These are phyloP conservation scores for Loxodonta africana DNA, from an alignment of 2,113 vertebrate genomes.

Conservation along the genomic window DNA sequence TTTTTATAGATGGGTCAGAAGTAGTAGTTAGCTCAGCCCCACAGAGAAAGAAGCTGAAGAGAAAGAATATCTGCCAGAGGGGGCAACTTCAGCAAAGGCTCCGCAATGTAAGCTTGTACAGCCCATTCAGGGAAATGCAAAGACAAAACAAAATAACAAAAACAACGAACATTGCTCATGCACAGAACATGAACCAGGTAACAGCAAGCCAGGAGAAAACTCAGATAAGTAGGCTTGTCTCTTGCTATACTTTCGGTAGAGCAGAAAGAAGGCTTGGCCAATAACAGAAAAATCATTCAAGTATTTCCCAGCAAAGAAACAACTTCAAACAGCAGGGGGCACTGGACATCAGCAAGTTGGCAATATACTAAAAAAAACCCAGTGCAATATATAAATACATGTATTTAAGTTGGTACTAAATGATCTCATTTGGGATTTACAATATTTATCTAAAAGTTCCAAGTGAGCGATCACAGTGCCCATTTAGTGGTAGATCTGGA, in stretches of 20 bases:
- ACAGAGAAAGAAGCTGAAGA: neutral
- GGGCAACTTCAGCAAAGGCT: neutral
- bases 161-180: neutral
- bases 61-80: neutral
- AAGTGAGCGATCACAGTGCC: conserved; percentile 4
- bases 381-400: neutral
- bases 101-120: neutral
- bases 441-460: conserved; percentile 55
- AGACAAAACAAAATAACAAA: neutral
- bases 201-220: neutral
- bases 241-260: neutral
- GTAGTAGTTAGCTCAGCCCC: neutral
- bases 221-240: neutral
- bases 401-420: neutral
- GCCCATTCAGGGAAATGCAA: neutral
- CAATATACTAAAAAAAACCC: neutral
- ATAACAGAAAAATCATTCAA: conserved; percentile 38
- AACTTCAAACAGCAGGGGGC: conserved; percentile 57
- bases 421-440: neutral
- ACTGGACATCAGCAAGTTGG: neutral
- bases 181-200: neutral
- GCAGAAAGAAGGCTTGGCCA: conserved; percentile 23
- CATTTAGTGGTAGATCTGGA: conserved; percentile 36
- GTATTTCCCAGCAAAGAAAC: conserved; percentile 51
- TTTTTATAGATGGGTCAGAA: neutral